Base-by-base conservation (phyloP, 1,140 invertebrate genomes). In the Lordiphosa collinella region DNA sequence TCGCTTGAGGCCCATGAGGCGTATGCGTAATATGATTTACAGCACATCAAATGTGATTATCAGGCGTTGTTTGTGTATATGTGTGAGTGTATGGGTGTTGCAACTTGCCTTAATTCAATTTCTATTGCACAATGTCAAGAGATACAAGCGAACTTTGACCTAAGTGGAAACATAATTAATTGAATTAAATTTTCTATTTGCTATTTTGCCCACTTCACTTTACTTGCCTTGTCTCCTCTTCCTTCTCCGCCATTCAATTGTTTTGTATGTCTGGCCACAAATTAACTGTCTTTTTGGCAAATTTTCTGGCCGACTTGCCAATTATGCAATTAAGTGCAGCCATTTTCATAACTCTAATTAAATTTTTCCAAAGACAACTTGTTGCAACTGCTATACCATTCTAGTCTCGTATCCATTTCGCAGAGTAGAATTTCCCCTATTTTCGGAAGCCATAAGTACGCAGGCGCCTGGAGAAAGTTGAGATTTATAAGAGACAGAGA, bases 91-190 rank as follows among this genome's bases (percentile, higher is more conserved):
- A 47, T 29, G 25, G 31, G 16, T 22, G 36, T 48, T 64, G 61
- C 46, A 71, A 67, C 63, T 58, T 57, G 63, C 14, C 57, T 55
- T 80, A 82, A 80, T 82, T 76, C 54, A 76, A 80, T 80, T 80
- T 71, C 41, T 52, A 60, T 60, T 48, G 66, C 55, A 65, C 75
- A 70, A 59, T 75, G 47, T 57, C 25, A 56, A n/a, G 22, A 56
- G 40, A 49, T 14, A 13, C 6, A 25, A 29, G 8, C 29, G n/a
- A 10, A 25, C 13, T 34, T 14, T 11, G 31, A 40, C 25, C 70
- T 82, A 80, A 80, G 75, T 80, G 75, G 74, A 70, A 80, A 75
- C 75, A 56, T 82, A 84, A 84, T 84, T 84, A 84, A 84, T 84
- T 84, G 57, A 78, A 84, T 84, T 84, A 84, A 70, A 84, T 69